Percentiles rank a stretch among this genome's conserved stretches.
Evolutionary conservation across 2,797 vertebrate species (phyloP).

Genomic region (Antennarius maculatus): DNA sequence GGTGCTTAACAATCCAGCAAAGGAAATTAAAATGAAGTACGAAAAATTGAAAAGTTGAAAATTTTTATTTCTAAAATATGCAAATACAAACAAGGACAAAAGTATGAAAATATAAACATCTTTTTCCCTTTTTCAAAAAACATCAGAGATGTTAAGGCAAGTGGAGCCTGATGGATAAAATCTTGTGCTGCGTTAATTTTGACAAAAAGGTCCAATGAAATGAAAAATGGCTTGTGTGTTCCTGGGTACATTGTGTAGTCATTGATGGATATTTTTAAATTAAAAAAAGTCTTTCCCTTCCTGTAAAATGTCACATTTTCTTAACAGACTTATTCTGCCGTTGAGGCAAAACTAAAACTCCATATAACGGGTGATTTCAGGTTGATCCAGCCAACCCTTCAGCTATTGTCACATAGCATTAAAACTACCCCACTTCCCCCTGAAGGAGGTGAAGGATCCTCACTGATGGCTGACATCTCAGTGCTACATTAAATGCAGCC

Average conservation of each 20-base stretch:
- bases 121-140: constrained; percentile 77
- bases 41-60: constrained; percentile 62
- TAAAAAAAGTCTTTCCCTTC: constrained; percentile 52
- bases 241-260: constrained; percentile 39
- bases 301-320: constrained; percentile 51
- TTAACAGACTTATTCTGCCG: constrained; percentile 54
- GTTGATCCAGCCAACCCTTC: constrained; percentile 69
- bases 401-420: constrained; percentile 6
- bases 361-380: constrained; percentile 22
- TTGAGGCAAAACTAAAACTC: constrained; percentile 31
- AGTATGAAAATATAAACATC: constrained; percentile 80
- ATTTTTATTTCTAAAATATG: constrained; percentile 85
- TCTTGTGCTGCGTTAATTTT: constrained; percentile 68
- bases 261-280: constrained; percentile 66
- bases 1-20: neutral
- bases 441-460: constrained; percentile 1
- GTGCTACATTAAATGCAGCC: neutral
- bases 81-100: constrained; percentile 78
- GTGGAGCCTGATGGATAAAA: constrained; percentile 64
- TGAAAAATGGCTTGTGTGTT: constrained; percentile 70
- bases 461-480: neutral
- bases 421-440: constrained; percentile 13
- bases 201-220: constrained; percentile 73
- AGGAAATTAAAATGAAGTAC: neutral
- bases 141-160: constrained; percentile 76